phyloP scores from a whole-genome alignment of 1,140 invertebrate species.

The Batillaria attramentaria region DNA sequence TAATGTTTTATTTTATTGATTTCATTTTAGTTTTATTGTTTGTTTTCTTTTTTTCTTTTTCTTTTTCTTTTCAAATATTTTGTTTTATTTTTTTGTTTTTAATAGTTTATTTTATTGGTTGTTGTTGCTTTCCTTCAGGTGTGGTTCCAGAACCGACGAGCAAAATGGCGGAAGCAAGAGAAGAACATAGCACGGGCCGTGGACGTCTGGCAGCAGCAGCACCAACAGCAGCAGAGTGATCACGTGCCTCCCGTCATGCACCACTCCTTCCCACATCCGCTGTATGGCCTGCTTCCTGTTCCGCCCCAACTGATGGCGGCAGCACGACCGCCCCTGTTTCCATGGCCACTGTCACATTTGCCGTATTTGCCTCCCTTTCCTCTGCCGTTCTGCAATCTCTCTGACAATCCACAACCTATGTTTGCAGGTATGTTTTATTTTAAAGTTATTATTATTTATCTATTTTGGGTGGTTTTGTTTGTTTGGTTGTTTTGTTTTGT shows the following conservation, averaged over 20 bases:
- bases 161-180: slow-evolving; percentile 93
- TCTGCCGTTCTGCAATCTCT: too few species aligned
- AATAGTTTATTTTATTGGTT: background rate
- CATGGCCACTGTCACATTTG: slow-evolving; percentile 14
- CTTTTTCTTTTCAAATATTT: background rate
- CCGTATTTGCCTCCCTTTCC: background rate
- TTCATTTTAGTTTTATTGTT: background rate
- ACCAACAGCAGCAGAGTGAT: background rate
- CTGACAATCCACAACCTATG: background rate
- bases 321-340: background rate
- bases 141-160: slow-evolving; percentile 95
- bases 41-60: background rate
- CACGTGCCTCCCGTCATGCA: background rate
- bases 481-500: background rate
- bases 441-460: background rate
- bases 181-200: too few species aligned
- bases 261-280: background rate
- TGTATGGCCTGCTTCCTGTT: background rate
- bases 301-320: background rate
- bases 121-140: slow-evolving; percentile 77
- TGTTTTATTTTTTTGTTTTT: background rate
- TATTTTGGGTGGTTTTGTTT: background rate
- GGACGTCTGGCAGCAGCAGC: slow-evolving; percentile 5
- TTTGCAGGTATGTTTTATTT: slow-evolving; percentile 11
- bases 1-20: background rate